These are phyloP conservation scores for Paramormyrops hopkinsi DNA, from an alignment of 2,797 vertebrate genomes.

Conservation along the genomic window DNA sequence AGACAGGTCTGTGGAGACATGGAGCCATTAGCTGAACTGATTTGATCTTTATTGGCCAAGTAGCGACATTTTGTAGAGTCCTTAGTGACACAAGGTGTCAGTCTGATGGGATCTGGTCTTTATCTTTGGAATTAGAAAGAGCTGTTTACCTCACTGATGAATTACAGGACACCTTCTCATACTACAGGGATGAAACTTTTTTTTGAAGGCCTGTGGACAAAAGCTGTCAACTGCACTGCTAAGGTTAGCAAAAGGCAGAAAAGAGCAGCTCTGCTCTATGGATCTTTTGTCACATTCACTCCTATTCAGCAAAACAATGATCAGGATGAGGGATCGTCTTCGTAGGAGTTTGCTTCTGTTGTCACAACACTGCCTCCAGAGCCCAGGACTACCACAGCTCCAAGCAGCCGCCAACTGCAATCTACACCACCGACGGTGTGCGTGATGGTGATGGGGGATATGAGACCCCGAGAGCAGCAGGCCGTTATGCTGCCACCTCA, in stretches of 20 bases:
- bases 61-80: background rate
- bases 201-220: background rate
- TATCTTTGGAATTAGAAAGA: background rate
- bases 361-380: background rate
- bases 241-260: background rate
- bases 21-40: background rate
- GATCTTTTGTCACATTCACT: background rate
- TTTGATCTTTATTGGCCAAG: background rate
- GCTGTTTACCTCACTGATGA: background rate
- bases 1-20: background rate
- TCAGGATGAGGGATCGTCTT: background rate
- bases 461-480: background rate
- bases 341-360: background rate
- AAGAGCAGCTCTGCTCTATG: background rate
- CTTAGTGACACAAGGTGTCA: background rate
- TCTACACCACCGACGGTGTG: background rate
- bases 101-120: background rate
- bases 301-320: background rate
- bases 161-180: background rate
- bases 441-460: background rate
- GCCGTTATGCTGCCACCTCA: background rate
- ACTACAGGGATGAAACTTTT: background rate
- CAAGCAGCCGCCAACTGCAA: background rate
- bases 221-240: background rate
- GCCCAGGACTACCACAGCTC: background rate